Percentiles rank a stretch among this genome's conserved stretches.
Evolutionary conservation across 2,888 invertebrate species (phyloP).

Genomic region (Sphecodes monilicornis): DNA sequence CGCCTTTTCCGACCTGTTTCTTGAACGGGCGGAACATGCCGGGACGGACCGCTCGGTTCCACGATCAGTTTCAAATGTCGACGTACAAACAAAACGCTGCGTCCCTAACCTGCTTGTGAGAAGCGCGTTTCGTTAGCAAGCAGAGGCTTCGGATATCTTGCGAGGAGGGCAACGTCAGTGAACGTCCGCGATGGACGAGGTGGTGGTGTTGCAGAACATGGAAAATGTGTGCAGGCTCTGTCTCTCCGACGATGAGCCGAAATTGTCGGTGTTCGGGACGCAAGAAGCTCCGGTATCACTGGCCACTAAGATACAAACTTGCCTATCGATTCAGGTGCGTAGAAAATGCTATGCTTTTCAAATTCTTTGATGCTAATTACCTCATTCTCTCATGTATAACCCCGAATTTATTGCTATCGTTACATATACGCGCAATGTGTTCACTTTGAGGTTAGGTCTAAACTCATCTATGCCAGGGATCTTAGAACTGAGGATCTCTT

Average conservation of each 20-base stretch:
- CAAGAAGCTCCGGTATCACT: slow-evolving; percentile 85
- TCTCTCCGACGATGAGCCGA: slow-evolving; percentile 87
- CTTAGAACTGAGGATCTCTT: neutral
- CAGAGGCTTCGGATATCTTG: slow-evolving; percentile 16
- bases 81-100: slow-evolving; percentile 76
- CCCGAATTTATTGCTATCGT: neutral
- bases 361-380: neutral
- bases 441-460: slow-evolving; percentile 61
- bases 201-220: slow-evolving; percentile 73
- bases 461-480: neutral
- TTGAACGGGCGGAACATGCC: slow-evolving; percentile 43
- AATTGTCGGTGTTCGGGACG: slow-evolving; percentile 87
- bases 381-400: neutral
- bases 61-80: slow-evolving; percentile 71
- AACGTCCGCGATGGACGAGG: slow-evolving; percentile 74
- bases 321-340: slow-evolving; percentile 88
- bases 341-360: neutral
- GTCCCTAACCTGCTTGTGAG: slow-evolving; percentile 74
- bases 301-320: slow-evolving; percentile 88
- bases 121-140: slow-evolving; percentile 27
- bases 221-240: slow-evolving; percentile 88
- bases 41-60: slow-evolving; percentile 69
- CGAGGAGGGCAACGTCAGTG: slow-evolving; percentile 14
- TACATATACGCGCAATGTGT: neutral
- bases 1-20: slow-evolving; percentile 17